A percentile compares a stretch with the other conserved stretches of the same genome.
phyloP scores from a whole-genome alignment of 2,113 vertebrate genomes.

The Loxodonta africana region DNA sequence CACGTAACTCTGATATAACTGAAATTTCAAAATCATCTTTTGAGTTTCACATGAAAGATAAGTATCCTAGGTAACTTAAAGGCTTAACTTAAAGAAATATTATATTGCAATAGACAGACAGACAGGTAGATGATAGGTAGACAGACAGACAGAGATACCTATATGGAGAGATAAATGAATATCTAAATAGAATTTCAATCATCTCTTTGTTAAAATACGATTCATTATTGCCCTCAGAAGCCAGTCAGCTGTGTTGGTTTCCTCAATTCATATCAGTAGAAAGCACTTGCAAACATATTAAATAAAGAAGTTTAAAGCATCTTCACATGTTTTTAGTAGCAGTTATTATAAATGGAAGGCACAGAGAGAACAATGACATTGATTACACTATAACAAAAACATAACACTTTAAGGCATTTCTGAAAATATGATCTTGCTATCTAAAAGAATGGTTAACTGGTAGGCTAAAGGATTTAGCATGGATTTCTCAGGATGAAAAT shows the following conservation, averaged over 20 bases:
- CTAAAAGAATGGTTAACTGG: conserved; percentile 64
- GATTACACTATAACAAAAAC: conserved; percentile 76
- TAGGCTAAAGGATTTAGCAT: conserved; percentile 32
- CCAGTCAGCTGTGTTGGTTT: conserved; percentile 56
- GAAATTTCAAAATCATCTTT: conserved; percentile 12
- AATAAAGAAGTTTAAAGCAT: conserved; percentile 71
- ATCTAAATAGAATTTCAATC: neutral
- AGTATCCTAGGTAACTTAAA: neutral
- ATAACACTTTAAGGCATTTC: conserved; percentile 52
- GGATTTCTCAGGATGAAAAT: conserved; percentile 72
- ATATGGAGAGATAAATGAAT: neutral
- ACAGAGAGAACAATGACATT: conserved; percentile 72
- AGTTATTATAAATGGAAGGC: conserved; percentile 63
- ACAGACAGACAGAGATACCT: too few relatives aligned
- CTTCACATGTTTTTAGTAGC: conserved; percentile 78
- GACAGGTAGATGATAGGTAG: neutral
- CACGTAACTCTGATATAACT: neutral
- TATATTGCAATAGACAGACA: neutral
- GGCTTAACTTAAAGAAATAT: neutral
- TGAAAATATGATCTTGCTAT: conserved; percentile 69
- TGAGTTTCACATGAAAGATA: conserved; percentile 6
- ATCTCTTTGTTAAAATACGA: neutral
- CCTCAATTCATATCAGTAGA: conserved; percentile 57
- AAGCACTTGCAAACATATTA: conserved; percentile 76
- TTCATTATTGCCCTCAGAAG: conserved; percentile 40